Conservation (phyloP, 2,113 vertebrate species). For the Brevimyrus niger region DNA sequence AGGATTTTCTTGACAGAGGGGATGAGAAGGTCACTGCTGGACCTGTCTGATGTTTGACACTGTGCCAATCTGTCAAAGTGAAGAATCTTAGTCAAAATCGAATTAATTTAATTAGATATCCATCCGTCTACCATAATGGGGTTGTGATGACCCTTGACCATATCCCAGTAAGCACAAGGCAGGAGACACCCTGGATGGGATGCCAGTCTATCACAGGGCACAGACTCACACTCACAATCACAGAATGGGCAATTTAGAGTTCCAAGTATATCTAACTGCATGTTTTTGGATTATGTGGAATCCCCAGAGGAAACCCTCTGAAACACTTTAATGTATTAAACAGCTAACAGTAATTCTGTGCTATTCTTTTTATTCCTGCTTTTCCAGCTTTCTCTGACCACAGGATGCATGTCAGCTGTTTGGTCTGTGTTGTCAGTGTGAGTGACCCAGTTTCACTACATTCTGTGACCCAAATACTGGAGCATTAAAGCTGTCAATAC, state of each 20-base stretch:
- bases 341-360: neutral
- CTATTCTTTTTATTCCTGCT: neutral
- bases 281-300: neutral
- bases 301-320: neutral
- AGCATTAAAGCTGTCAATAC: neutral
- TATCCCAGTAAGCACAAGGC: neutral
- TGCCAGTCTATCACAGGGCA: neutral
- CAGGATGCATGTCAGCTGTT: neutral
- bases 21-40: constrained; percentile 48
- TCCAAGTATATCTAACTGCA: neutral
- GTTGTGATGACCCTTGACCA: neutral
- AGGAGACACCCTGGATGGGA: neutral
- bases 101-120: neutral
- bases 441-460: neutral
- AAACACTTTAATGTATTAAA: neutral
- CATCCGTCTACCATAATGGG: neutral
- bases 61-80: neutral
- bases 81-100: neutral
- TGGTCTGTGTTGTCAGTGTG: neutral
- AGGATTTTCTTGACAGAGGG: constrained; percentile 64
- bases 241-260: neutral
- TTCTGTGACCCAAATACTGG: neutral
- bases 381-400: neutral
- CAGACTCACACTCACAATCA: neutral
- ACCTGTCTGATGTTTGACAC: constrained; percentile 29